Base-by-base conservation (phyloP, 1,140 invertebrate species). In the Zaprionus inermis region DNA sequence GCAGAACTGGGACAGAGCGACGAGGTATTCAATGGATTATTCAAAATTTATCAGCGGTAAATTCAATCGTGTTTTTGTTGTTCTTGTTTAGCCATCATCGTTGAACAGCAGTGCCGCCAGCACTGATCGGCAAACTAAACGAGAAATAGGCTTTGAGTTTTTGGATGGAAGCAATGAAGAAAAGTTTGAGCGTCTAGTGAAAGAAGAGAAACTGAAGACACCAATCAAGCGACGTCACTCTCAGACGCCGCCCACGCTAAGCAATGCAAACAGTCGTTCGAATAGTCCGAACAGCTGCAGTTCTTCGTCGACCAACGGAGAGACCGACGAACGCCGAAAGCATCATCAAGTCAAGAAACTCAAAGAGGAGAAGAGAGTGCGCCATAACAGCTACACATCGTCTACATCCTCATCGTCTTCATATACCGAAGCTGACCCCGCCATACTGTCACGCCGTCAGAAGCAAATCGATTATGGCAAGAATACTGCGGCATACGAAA, bases 391-490 rank as follows among this genome's bases (percentile, higher is more conserved):
- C 54, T 74, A 90, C 36, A 91, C 77, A 6, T 91, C 90, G 9
- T 86, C 82, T 7, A 88, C 85, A 3, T 89, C 82, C 0, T 83
- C 85, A 1, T 91, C 81, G 3, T 80, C 84, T 7, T 69, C 92
- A 28, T 94, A 95, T 76, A 91, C 94, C 75, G 97, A 98, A 93
- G 95, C 94, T 34, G 97, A 98, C 94, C 94, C 95, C 14, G 92
- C 73, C 18, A 92, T 97, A 10, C 91, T 99, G 67, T 92, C 94
- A 34, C 94, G 98, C 69, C 94, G 97, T 63, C 97, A 98, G 89
- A 98, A 98, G 92, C 97, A 98, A 93, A 97, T 99, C 91, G 97
- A 98, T 91, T 98, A 97, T 93, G 98, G 98, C 20, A 98, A 98
- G 93, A 98, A 98, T 90, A 98, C 97, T 11, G 92, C 96, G 70